Evolutionary conservation across 2,797 vertebrate species (phyloP), one percentile per base, ranked within the genome.

Genomic region (Otolemur crassicaudatus): DNA sequence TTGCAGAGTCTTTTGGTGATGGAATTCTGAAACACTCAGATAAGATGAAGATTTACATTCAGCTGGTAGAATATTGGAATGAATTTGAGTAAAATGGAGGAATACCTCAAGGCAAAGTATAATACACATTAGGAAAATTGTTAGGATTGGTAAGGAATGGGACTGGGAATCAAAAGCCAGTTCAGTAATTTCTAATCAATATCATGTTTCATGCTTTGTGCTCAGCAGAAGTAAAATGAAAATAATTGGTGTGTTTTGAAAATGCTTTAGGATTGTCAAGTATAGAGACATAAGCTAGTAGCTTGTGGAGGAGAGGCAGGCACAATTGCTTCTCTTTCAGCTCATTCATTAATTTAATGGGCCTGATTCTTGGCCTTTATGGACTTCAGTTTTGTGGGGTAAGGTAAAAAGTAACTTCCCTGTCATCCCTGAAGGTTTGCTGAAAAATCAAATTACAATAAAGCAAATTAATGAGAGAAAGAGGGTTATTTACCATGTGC

Each of bases 161-260:
- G 49, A 20, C 25, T 77, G 60, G 49, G n/a, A 76, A 8, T 93
- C 85, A 94, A 61, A 90, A 88, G 60, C 29, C 81, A 96, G 16
- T 37, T 7, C 31, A 83, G 23, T n/a, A 12, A 93, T 91, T 87
- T 91, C 34, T 75, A 82, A 40, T 81, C 34, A 63, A 76, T 92
- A 92, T 94, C 58, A 56, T 87, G 46, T 85, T 85, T 91, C 65
- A 49, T 90, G 34, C 20, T 93, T 97, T 88, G 88, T 85, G 27
- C 65, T 94, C 76, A 85, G 29, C 49, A 79, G 94, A 93, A 93
- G 72, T 79, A 83, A 97, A 94, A 91, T 12, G 63, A 90, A 95
- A 88, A 13, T 87, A 94, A 81, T 40, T 94, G 14, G 20, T 46
- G n/a, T 60, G 27, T 31, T 97, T 96, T 94, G 20, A 96, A 88